Base-by-base conservation (phyloP, 2,113 vertebrate species). In the Neogale vison region DNA sequence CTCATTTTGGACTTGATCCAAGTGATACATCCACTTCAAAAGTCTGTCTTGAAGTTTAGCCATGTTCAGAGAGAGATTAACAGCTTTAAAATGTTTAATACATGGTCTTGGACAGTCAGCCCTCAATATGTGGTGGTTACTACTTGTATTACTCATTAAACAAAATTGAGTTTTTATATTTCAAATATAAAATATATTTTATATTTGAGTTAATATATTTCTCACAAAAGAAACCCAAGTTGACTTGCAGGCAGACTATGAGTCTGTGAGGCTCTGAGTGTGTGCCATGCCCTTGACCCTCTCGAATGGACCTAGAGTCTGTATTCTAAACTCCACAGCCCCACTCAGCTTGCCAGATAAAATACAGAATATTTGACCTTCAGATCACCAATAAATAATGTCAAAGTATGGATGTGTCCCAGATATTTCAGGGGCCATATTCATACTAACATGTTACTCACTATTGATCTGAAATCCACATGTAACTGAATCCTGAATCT, bases 171-270 rank as follows among this genome's bases (percentile, higher is more conserved):
- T 2, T 18, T 55, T 55, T 55, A 55, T 55, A 55, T 55, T 55
- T 55, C 52, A 55, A 55, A 55, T 18, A 55, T 55, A 55, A 55
- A 55, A 55, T 6, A 18, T 6, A 55, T 55, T 55, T 61, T 50
- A 24, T 15, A 20, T 77, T 61, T 3, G 36, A 81, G 26, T 34
- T 57, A 47, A 21, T 34, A 1, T 7, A 10, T 50, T 81, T 97
- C 65, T 90, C 57, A 31, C 31, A 15, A 31, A 81, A 80, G 52
- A 59, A 93, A 13, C 21, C 5, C 45, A 55, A 45, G 69, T 42
- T 50, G 65, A 71, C 14, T 3, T 5, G 39, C 8, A 0, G 24
- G 23, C 17, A 2, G 20, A 47, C 5, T 1, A 2, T 0, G 24
- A 11, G 12, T 36, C 59, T 6, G 36, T 0, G 52, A 45, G 11